phyloP scores from a whole-genome alignment of 1,140 invertebrate species.

The Drosophila lini region DNA sequence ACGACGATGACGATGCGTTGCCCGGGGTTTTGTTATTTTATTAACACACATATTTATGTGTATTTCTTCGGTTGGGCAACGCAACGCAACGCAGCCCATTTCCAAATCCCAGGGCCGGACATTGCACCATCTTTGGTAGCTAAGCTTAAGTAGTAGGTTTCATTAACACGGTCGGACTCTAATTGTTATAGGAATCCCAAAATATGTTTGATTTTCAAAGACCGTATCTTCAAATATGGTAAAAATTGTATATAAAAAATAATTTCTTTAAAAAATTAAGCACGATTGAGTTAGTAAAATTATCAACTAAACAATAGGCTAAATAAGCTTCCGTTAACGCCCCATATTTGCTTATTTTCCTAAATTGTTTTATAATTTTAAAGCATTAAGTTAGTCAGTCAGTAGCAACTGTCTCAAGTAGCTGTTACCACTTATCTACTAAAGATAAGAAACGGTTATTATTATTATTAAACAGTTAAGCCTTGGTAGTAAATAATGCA shows the following conservation, averaged over 20 bases:
- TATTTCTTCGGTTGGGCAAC: slow-evolving; percentile 41
- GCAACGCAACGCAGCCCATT: slow-evolving; percentile 24
- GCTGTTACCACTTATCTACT: background rate
- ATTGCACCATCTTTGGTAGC: slow-evolving; percentile 28
- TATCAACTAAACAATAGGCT: too few species aligned
- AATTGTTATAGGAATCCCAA: background rate
- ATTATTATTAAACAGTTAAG: background rate
- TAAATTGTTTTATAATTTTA: background rate
- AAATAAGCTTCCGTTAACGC: background rate
- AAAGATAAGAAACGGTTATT: background rate
- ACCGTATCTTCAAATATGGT: background rate
- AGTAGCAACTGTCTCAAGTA: background rate
- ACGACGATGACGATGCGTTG: slow-evolving; percentile 54
- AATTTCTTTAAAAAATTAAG: background rate
- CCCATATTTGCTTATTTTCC: background rate
- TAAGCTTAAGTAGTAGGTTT: slow-evolving; percentile 17
- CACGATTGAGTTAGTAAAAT: background rate
- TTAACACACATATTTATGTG: slow-evolving; percentile 44
- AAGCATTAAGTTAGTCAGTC: background rate
- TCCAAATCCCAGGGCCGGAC: slow-evolving; percentile 38
- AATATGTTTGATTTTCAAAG: background rate
- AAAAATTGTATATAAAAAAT: background rate
- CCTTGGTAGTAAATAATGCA: background rate
- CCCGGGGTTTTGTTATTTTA: slow-evolving; percentile 56
- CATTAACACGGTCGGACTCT: slow-evolving; percentile 15